phyloP scores from a whole-genome alignment of 64 coral and sea anemone species.

The Platygyra sinensis region DNA sequence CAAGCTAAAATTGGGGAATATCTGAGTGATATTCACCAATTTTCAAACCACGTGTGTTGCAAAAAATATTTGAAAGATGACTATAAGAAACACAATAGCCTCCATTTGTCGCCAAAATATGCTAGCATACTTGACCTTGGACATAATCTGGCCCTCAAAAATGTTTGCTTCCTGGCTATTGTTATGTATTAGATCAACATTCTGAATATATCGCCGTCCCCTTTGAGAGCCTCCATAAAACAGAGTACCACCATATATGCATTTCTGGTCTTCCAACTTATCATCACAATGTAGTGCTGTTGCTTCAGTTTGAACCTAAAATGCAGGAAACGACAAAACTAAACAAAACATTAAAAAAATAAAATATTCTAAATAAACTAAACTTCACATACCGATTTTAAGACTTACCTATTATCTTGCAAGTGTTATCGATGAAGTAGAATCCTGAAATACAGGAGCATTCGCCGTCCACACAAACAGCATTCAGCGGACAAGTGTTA shows the following conservation, averaged over 20 bases:
- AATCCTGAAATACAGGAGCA: constrained; percentile 55
- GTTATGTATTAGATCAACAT: too few relatives aligned
- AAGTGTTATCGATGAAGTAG: constrained; percentile 26
- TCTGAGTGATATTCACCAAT: too few relatives aligned
- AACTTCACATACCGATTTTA: not conserved
- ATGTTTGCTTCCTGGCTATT: too few relatives aligned
- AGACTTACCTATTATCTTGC: constrained; percentile 8
- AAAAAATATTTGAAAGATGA: too few relatives aligned
- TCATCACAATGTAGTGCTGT: not conserved
- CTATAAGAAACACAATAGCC: too few relatives aligned
- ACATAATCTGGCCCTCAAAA: too few relatives aligned
- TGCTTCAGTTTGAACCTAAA: not conserved
- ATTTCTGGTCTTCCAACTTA: not conserved
- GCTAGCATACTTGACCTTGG: too few relatives aligned
- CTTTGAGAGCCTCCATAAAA: too few relatives aligned
- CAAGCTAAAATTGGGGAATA: too few relatives aligned
- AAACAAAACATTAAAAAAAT: not conserved
- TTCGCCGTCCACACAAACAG: constrained; percentile 50
- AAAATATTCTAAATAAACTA: not conserved
- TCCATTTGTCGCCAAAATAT: too few relatives aligned
- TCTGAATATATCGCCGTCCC: too few relatives aligned
- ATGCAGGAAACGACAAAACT: not conserved
- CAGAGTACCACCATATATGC: not conserved
- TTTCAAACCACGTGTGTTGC: too few relatives aligned
- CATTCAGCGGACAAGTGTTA: constrained; percentile 52